Evolutionary conservation across 1,140 invertebrate species (phyloP).

Genomic region (Aphelinus certus): DNA sequence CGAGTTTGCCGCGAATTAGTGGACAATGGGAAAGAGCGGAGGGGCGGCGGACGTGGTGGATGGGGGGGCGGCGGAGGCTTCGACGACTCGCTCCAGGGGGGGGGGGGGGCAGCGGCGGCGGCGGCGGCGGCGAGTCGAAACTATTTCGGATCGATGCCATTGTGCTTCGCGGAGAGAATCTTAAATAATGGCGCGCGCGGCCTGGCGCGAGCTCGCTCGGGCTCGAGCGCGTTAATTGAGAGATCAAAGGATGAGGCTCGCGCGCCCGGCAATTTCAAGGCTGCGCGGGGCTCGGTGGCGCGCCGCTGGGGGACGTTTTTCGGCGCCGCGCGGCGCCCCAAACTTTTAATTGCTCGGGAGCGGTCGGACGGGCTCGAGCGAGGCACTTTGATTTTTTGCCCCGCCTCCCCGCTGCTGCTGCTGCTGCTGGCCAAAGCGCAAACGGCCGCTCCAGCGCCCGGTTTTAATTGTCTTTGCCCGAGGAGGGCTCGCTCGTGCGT

Average conservation of each 20-base stretch:
- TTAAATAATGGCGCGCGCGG: constrained; percentile 19
- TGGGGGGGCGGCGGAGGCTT: background rate
- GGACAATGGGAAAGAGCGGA: constrained; percentile 18
- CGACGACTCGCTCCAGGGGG: too few relatives aligned
- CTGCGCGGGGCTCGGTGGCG: too few relatives aligned
- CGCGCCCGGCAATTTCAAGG: too few relatives aligned
- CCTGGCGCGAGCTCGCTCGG: background rate
- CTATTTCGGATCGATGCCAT: constrained; percentile 35
- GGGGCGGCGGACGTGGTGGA: constrained; percentile 1
- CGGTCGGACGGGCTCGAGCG: too few relatives aligned
- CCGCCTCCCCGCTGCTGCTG: too few relatives aligned
- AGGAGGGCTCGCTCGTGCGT: background rate
- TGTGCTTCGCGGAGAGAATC: constrained; percentile 18
- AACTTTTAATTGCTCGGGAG: constrained; percentile 11
- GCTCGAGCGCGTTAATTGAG: constrained; percentile 18
- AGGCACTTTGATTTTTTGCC: background rate
- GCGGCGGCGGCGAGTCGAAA: constrained; percentile 13
- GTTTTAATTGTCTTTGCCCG: too few relatives aligned
- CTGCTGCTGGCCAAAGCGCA: too few relatives aligned
- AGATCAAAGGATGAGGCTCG: constrained; percentile 19
- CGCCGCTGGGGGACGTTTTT: too few relatives aligned
- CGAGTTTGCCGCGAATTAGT: constrained; percentile 34
- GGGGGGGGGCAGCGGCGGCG: background rate
- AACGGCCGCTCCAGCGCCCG: too few relatives aligned
- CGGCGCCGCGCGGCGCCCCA: background rate